Evolutionary conservation across 2,797 vertebrate species (phyloP).

Genomic region (Gallirallus australis): DNA sequence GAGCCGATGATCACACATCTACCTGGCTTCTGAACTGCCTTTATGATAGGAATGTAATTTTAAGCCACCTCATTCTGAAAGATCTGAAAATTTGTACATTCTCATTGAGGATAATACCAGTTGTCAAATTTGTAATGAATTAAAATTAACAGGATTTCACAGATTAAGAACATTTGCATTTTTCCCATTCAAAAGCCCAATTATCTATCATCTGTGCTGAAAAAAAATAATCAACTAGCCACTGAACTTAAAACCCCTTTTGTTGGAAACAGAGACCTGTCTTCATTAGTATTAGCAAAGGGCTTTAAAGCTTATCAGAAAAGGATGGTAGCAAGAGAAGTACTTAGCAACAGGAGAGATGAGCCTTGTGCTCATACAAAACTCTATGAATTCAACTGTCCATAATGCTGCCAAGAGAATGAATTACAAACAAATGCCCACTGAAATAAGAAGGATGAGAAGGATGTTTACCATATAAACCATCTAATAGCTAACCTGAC

Average conservation of each 20-base stretch:
- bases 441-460: not conserved
- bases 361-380: not conserved
- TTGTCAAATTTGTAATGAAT: constrained; percentile 6
- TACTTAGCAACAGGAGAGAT: not conserved
- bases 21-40: constrained; percentile 1
- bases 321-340: constrained; percentile 20
- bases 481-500: not conserved
- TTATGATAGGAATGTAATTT: not conserved
- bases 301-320: constrained; percentile 30
- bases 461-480: constrained; percentile 12
- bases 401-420: not conserved
- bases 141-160: constrained; percentile 14
- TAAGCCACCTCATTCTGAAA: constrained; percentile 27
- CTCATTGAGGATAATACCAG: not conserved
- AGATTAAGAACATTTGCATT: constrained; percentile 15
- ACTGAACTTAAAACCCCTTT: constrained; percentile 43
- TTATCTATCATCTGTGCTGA: constrained; percentile 13
- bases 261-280: constrained; percentile 32
- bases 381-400: not conserved
- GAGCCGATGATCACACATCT: not conserved
- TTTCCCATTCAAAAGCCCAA: constrained; percentile 34
- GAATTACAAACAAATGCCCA: not conserved
- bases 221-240: constrained; percentile 4
- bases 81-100: not conserved
- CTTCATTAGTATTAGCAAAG: constrained; percentile 32